Evolutionary conservation across 2,888 invertebrate genomes (phyloP), one percentile per base, ranked within the genome.

Genomic region (Eutolmus rufibarbis): DNA sequence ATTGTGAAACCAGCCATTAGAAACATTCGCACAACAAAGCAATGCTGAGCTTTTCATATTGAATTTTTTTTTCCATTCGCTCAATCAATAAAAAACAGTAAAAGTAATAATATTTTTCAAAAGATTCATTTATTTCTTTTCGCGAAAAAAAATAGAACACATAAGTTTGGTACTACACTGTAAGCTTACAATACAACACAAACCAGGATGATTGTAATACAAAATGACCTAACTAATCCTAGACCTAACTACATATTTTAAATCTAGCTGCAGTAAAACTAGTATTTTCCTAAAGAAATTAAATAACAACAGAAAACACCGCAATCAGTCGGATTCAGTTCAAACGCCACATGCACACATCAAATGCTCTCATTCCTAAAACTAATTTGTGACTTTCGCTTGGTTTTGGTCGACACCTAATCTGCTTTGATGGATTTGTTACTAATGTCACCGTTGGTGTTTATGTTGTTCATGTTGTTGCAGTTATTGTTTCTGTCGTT

Each of bases 401-500:
- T 31, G 16, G 23, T n/a, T 14, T 51, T 19, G 5, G 5, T 23
- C 23, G 31, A 28, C 31, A n/a, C 43, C 43, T 86, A 37, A 8
- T 87, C 74, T 66, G 79, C 40, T 87, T 76, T 86, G 5, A 37
- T 66, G 34, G 31, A 14, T 76, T 86, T 86, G 34, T 28, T 81
- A 14, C 43, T 66, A 74, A 28, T 12, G 37, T 23, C 77, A 46
- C 88, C 82, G 76, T 88, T 87, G 40, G 87, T 88, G 14, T 43
- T 86, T 78, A 88, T 87, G 31, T 34, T 74, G 88, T 92, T 92
- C 66, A 23, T 81, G n/a, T 74, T 78, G 43, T 23, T 9, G 19
- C 40, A 78, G 37, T 88, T 86, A 57, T 88, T 88, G n/a, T 57
- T 86, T 78, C 87, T 87, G n/a, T 34, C 74, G 88, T 92, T 92